Evolutionary conservation across 1,140 invertebrate genomes (phyloP).

Genomic region (Papilio polyxenes): DNA sequence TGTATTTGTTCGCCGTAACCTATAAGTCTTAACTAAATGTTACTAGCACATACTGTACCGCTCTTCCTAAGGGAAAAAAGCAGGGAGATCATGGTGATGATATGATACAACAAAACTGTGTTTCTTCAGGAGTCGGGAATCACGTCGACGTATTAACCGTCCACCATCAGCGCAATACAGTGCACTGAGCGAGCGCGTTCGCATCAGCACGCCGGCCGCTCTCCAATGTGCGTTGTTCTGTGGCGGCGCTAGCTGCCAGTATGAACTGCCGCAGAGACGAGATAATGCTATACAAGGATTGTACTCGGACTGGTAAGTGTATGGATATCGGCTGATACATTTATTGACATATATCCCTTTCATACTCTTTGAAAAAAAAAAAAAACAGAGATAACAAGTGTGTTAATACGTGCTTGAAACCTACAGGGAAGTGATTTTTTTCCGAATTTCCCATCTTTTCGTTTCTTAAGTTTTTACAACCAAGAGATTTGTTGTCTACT

Average conservation of each 20-base stretch:
- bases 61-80: no score
- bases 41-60: no score
- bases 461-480: no score
- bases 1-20: no score
- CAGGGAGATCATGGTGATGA: no score
- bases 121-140: slow-evolving; percentile 58
- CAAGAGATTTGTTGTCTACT: no score
- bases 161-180: slow-evolving; percentile 71
- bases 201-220: slow-evolving; percentile 82
- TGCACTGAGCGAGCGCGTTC: slow-evolving; percentile 61
- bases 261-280: slow-evolving; percentile 87
- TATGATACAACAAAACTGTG: background rate
- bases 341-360: background rate
- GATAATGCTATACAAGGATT: slow-evolving; percentile 88
- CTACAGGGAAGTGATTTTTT: no score
- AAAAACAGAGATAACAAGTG: no score
- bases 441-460: no score
- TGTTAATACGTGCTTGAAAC: no score
- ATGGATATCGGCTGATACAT: background rate
- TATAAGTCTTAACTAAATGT: no score
- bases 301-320: slow-evolving; percentile 90
- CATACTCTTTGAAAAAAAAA: background rate
- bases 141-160: slow-evolving; percentile 63
- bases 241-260: slow-evolving; percentile 90
- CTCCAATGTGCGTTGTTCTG: slow-evolving; percentile 91